Evolutionary conservation across 2,113 vertebrate genomes (phyloP).

Genomic region (Myrmecophaga tridactyla): DNA sequence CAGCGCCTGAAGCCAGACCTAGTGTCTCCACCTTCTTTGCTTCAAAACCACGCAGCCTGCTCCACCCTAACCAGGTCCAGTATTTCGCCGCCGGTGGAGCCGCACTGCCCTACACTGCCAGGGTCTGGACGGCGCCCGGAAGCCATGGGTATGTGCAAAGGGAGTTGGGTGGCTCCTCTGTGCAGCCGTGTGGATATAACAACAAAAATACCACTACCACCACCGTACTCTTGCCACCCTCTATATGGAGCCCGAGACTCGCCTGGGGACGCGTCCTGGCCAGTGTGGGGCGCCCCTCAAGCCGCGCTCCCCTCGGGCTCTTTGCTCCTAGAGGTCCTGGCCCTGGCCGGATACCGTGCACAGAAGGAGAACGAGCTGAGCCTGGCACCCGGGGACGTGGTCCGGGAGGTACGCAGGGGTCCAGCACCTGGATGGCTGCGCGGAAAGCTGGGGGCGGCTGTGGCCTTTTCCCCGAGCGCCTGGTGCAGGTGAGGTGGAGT

Average conservation of each 20-base stretch:
- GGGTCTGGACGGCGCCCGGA: not conserved
- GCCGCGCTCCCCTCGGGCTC: too few species aligned
- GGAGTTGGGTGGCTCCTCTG: not conserved
- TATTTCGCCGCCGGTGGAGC: not conserved
- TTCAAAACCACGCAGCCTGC: not conserved
- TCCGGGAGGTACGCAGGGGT: constrained; percentile 84
- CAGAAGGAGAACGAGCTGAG: constrained; percentile 84
- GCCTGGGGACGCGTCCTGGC: not conserved
- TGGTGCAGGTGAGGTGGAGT: constrained; percentile 82
- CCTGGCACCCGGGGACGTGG: constrained; percentile 83
- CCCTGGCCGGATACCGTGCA: constrained; percentile 85
- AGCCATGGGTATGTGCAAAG: constrained; percentile 68
- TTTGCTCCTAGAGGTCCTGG: constrained; percentile 84
- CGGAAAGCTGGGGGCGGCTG: constrained; percentile 85
- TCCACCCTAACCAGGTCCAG: not conserved
- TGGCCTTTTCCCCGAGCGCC: constrained; percentile 87
- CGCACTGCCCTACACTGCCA: not conserved
- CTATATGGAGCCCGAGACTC: not conserved
- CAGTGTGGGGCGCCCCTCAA: too few species aligned
- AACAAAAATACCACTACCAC: not conserved
- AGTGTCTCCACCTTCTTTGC: constrained; percentile 45
- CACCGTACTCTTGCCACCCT: accelerated
- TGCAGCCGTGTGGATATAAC: not conserved
- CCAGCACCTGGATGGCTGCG: constrained; percentile 86
- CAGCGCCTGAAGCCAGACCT: constrained; percentile 45